Evolutionary conservation across 2,113 vertebrate species (phyloP).

Genomic region (Nanger granti): DNA sequence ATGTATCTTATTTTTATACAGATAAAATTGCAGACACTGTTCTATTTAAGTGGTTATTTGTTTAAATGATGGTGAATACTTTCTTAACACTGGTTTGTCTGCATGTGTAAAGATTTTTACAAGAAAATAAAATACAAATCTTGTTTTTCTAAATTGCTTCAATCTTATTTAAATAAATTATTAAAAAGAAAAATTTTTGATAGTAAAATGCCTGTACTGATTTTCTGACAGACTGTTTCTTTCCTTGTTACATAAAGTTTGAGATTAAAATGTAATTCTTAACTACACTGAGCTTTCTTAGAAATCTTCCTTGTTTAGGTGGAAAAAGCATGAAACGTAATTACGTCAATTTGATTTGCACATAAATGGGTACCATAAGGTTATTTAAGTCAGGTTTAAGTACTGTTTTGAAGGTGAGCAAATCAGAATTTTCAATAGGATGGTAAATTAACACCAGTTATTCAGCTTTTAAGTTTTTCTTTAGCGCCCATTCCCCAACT

Average conservation of each 20-base stretch:
- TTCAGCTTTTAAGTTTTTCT: not conserved
- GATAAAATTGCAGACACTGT: slow-evolving; percentile 87
- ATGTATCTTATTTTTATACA: slow-evolving; percentile 89
- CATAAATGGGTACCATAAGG: not conserved
- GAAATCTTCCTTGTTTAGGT: not conserved
- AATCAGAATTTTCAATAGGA: not conserved
- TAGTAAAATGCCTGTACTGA: slow-evolving; percentile 46
- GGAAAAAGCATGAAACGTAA: not conserved
- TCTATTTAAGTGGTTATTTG: slow-evolving; percentile 89
- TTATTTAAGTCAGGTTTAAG: not conserved
- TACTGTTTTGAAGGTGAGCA: not conserved
- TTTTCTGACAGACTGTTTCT: slow-evolving; percentile 33
- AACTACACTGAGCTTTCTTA: not conserved
- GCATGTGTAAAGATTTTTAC: slow-evolving; percentile 98
- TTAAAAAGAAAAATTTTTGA: slow-evolving; percentile 44
- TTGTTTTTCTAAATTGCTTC: slow-evolving; percentile 75
- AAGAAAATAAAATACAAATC: slow-evolving; percentile 85
- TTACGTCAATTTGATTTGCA: not conserved
- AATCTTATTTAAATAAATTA: slow-evolving; percentile 65
- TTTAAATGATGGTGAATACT: slow-evolving; percentile 88
- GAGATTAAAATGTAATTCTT: slow-evolving; percentile 9
- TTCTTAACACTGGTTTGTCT: slow-evolving; percentile 99
- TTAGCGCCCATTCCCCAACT: not conserved
- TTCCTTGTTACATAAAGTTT: not conserved
- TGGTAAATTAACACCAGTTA: not conserved